These are phyloP conservation scores for Bombyx mori DNA, from an alignment of 1,140 invertebrate genomes.

Conservation along the genomic window ASM3026992v2 NC_085132.1:10294001-10294500, in stretches of 20 bases:
- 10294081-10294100: constrained; percentile 44
- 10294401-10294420: constrained; percentile 41
- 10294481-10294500: constrained; percentile 41
- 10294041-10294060: constrained; percentile 26
- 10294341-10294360: constrained; percentile 72
- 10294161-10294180: constrained; percentile 69
- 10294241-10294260: constrained; percentile 68
- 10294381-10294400: constrained; percentile 36
- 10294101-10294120: constrained; percentile 15
- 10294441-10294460: constrained; percentile 53
- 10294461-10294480: constrained; percentile 48
- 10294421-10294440: constrained; percentile 57
- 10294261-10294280: constrained; percentile 84
- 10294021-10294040: constrained; percentile 71
- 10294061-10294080: constrained; percentile 2
- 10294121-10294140: constrained; percentile 37
- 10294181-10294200: constrained; percentile 63
- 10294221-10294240: constrained; percentile 69
- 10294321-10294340: constrained; percentile 34
- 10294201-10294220: constrained; percentile 70
- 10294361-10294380: constrained; percentile 66
- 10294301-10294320: constrained; percentile 1
- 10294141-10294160: constrained; percentile 39
- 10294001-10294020: constrained; percentile 81
- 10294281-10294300: constrained; percentile 76